Conservation (phyloP, 2,797 vertebrate species). For the Premnoplex brunnescens region DNA sequence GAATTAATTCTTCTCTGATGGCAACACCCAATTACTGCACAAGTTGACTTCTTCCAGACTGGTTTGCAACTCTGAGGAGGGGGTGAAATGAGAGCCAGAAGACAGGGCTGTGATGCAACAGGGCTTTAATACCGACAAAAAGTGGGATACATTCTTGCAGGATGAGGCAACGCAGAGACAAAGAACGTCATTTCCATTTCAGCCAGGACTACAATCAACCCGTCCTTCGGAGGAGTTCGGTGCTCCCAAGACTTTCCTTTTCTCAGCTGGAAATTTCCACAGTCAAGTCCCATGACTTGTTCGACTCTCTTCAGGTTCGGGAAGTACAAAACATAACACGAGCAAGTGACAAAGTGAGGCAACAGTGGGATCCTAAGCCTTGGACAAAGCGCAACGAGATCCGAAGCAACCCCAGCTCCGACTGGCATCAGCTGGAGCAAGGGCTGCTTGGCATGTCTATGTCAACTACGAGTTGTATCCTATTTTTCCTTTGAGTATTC, state of each 20-base stretch:
- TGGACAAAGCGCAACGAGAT: neutral
- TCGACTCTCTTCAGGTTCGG: neutral
- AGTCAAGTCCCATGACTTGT: neutral
- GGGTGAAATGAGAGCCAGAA: neutral
- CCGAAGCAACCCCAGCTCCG: neutral
- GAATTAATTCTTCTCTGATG: neutral
- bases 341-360: neutral
- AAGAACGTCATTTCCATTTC: neutral
- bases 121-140: constrained; percentile 48
- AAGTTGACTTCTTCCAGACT: neutral
- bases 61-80: neutral
- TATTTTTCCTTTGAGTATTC: neutral
- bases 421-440: neutral
- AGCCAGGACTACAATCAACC: neutral
- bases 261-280: neutral
- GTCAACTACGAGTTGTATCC: neutral
- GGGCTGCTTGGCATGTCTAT: neutral
- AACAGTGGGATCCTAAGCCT: neutral
- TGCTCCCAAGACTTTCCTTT: neutral
- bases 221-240: neutral
- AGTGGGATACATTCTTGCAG: neutral
- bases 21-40: neutral
- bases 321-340: neutral
- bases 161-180: neutral
- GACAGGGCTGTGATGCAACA: neutral